Percentiles rank a stretch among this genome's conserved stretches.
Evolutionary conservation across 2,797 vertebrate genomes (phyloP).

Genomic region (Darevskia mixta): DNA sequence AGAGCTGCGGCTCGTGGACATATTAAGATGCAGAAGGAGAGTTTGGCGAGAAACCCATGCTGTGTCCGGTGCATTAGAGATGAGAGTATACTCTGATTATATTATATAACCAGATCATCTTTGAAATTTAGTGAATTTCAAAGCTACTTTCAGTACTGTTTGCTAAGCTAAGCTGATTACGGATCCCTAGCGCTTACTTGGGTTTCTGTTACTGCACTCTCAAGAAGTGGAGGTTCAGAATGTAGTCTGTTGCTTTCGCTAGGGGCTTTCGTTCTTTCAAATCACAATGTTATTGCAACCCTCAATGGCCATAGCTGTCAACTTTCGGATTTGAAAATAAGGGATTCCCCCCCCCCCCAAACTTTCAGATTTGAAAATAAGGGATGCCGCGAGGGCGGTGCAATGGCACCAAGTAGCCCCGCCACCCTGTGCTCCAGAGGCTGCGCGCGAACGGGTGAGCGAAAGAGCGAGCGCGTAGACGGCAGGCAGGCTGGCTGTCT

Average conservation of each 20-base stretch:
- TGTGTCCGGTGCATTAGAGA: constrained; percentile 60
- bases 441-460: too few species aligned
- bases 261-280: not conserved
- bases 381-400: too few species aligned
- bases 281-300: not conserved
- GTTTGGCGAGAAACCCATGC: constrained; percentile 59
- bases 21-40: constrained; percentile 59
- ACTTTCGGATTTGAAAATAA: too few species aligned
- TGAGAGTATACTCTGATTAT: constrained; percentile 51
- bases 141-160: constrained; percentile 26
- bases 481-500: too few species aligned
- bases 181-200: not conserved
- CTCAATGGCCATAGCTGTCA: not conserved
- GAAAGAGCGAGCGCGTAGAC: too few species aligned
- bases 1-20: constrained; percentile 44
- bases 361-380: too few species aligned
- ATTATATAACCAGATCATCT: constrained; percentile 56
- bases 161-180: constrained; percentile 41
- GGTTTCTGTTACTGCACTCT: constrained; percentile 28
- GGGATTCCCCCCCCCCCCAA: too few species aligned
- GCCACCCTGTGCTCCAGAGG: too few species aligned
- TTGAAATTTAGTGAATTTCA: constrained; percentile 23
- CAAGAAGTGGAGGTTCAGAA: constrained; percentile 34
- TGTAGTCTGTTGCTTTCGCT: not conserved
- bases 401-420: too few species aligned